Evolutionary conservation across 1,140 invertebrate genomes (phyloP).

Genomic region (Lordiphosa clarofinis): DNA sequence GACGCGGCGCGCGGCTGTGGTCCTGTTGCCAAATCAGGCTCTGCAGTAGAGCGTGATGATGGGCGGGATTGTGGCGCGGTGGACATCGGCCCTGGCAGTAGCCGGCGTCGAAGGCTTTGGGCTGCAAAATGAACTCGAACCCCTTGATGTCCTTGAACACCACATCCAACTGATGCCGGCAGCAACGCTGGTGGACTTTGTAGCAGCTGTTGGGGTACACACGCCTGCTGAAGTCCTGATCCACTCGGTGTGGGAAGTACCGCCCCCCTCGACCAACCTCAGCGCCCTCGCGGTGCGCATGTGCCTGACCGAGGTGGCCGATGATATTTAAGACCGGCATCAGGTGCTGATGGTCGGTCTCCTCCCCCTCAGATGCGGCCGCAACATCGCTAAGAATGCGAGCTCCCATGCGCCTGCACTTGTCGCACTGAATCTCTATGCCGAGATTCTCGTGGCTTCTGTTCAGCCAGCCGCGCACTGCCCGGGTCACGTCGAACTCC

Average conservation of each 20-base stretch:
- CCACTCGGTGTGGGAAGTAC: slow-evolving; percentile 29
- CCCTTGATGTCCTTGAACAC: slow-evolving; percentile 85
- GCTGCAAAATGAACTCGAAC: slow-evolving; percentile 86
- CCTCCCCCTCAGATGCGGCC: slow-evolving; percentile 3
- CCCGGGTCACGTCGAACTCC: slow-evolving; percentile 82
- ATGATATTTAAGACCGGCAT: slow-evolving; percentile 81
- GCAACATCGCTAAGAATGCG: slow-evolving; percentile 70
- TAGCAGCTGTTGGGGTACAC: slow-evolving; percentile 80
- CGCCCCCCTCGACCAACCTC: slow-evolving; percentile 11
- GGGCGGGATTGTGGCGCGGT: slow-evolving; percentile 85
- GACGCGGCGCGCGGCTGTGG: slow-evolving; percentile 82
- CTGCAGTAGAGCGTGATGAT: slow-evolving; percentile 87
- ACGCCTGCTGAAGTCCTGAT: slow-evolving; percentile 50
- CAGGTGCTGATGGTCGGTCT: slow-evolving; percentile 23
- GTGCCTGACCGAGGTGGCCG: slow-evolving; percentile 35
- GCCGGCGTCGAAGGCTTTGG: slow-evolving; percentile 86
- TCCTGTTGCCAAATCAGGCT: slow-evolving; percentile 85
- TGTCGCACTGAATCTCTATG: slow-evolving; percentile 81
- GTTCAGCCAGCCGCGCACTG: slow-evolving; percentile 80
- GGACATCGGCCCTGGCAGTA: slow-evolving; percentile 87
- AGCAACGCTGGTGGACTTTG: slow-evolving; percentile 83
- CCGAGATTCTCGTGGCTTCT: slow-evolving; percentile 79
- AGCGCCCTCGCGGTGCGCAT: slow-evolving; percentile 19
- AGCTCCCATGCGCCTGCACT: slow-evolving; percentile 67
- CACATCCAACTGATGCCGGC: slow-evolving; percentile 84